A percentile compares a stretch with the other conserved stretches of the same genome.
phyloP scores from a whole-genome alignment of 2,888 invertebrate species.

The Drosophila trichaetosa region DNA sequence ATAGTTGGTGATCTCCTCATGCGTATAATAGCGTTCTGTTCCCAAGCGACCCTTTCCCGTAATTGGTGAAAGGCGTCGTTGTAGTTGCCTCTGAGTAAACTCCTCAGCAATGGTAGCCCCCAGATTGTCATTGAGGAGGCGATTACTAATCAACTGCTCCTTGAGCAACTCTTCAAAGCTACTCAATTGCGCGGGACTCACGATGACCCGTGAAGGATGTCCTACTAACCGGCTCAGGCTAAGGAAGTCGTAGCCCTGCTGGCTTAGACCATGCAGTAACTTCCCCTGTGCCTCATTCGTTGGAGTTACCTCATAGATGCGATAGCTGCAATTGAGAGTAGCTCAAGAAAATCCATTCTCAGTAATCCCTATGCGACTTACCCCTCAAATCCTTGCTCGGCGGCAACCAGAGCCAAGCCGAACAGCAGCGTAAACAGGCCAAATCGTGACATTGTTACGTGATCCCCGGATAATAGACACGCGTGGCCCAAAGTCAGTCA shows the following conservation, averaged over 20 bases:
- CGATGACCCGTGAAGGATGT: conserved; percentile 69
- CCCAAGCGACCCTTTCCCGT: conserved; percentile 69
- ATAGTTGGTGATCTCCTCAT: conserved; percentile 86
- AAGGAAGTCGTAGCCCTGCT: conserved; percentile 75
- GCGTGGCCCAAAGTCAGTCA: conserved; percentile 18
- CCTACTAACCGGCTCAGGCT: conserved; percentile 54
- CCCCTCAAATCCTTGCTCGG: conserved; percentile 49
- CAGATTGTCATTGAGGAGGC: conserved; percentile 70
- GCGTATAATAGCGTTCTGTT: conserved; percentile 77
- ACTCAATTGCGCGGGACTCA: conserved; percentile 63
- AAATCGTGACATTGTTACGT: conserved; percentile 51
- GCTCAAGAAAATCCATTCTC: background rate
- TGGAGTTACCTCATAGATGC: conserved; percentile 75
- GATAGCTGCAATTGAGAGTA: conserved; percentile 62
- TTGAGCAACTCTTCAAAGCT: conserved; percentile 60
- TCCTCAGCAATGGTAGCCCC: conserved; percentile 69
- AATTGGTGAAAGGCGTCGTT: conserved; percentile 50
- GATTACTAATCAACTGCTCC: conserved; percentile 38
- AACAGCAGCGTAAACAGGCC: conserved; percentile 43
- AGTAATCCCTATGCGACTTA: conserved; percentile 24
- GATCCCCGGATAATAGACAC: conserved; percentile 24
- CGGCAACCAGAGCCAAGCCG: conserved; percentile 35
- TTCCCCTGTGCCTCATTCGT: conserved; percentile 48
- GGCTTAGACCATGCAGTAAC: conserved; percentile 54
- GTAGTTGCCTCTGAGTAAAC: conserved; percentile 57